Evolutionary conservation across 2,888 invertebrate species (phyloP), one percentile per base, ranked within the genome.

Genomic region (Melieria omissa): DNA sequence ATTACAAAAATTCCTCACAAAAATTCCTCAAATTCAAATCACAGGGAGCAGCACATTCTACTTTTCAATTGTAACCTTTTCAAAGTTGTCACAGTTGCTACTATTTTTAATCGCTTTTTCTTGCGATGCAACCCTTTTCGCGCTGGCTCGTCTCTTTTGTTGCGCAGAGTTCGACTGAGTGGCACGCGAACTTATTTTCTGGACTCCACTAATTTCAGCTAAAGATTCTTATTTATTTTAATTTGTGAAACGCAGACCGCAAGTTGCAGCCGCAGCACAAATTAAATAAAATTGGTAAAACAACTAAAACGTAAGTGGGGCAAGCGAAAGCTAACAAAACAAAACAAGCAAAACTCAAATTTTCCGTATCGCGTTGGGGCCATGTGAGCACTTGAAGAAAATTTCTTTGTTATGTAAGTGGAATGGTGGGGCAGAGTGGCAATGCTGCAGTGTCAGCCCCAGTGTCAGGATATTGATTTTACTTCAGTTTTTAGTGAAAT

Each of bases 361-460:
- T 29, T 29, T 29, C 29, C 29, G 29, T 29, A 2, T 29, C 29
- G 29, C 29, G 2, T 1, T 29, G 29, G 2, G 29, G 29, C 29
- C 29, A 29, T 29, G 29, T 3, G 10, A 12, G 45, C 54, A 7
- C 10, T 65, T 6, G n/a, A 14, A 45, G 60, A 57, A 49, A 5
- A 76, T 78, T 60, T 42, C 46, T 29, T 61, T 73, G 76, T 81
- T 81, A 81, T 83, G 78, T 81, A 81, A 81, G 79, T 63, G 14
- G 12, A 42, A 16, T 61, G 16, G 55, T 45, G 55, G 5, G 12
- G 29, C 16, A 16, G 29, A 65, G 45, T 5, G 9, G 10, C 4
- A 29, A 5, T 16, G 5, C 12, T 8, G 16, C 10, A 12, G n/a
- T n/a, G n/a, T 45, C 44, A 44, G 41, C 29, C 55, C 29, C 55